Evolutionary conservation across 2,888 invertebrate genomes (phyloP).

Genomic region (Drosophila infuscata): DNA sequence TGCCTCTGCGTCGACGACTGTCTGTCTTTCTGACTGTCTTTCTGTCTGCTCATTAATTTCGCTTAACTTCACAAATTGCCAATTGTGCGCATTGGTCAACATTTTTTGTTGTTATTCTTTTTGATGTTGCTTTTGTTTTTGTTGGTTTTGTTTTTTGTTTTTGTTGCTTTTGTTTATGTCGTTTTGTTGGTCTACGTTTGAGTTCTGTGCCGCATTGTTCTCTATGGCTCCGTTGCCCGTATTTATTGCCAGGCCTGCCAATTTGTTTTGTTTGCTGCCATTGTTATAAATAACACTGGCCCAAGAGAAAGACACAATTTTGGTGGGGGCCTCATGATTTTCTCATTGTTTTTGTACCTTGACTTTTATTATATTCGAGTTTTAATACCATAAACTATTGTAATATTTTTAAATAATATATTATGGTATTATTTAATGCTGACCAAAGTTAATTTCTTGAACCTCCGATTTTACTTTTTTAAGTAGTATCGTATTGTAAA

Average conservation of each 20-base stretch:
- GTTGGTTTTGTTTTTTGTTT: conserved; percentile 14
- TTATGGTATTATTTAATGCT: not conserved
- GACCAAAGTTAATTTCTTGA: not conserved
- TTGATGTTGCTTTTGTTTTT: conserved; percentile 26
- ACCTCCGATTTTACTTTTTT: not conserved
- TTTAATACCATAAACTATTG: not conserved
- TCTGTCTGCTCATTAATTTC: conserved; percentile 74
- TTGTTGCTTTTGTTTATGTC: conserved; percentile 11
- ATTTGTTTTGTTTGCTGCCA: conserved; percentile 70
- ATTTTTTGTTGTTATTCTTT: conserved; percentile 49
- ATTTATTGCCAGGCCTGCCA: conserved; percentile 76
- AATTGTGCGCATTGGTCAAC: conserved; percentile 80
- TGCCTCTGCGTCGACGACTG: not conserved
- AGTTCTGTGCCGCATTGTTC: conserved; percentile 51
- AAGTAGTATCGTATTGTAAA: too few species aligned
- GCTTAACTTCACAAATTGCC: conserved; percentile 82
- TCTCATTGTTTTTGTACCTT: not conserved
- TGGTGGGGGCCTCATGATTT: not conserved
- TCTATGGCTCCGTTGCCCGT: conserved; percentile 69
- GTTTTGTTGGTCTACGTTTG: conserved; percentile 18
- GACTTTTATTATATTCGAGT: not conserved
- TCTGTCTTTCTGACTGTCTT: not conserved
- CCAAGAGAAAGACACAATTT: not conserved
- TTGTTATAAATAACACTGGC: conserved; percentile 50
- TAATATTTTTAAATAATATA: not conserved